A percentile compares a stretch with the other conserved stretches of the same genome.
These are phyloP conservation scores for Echeneis naucrates DNA, from an alignment of 2,797 vertebrate genomes.

Conservation along the genomic window DNA sequence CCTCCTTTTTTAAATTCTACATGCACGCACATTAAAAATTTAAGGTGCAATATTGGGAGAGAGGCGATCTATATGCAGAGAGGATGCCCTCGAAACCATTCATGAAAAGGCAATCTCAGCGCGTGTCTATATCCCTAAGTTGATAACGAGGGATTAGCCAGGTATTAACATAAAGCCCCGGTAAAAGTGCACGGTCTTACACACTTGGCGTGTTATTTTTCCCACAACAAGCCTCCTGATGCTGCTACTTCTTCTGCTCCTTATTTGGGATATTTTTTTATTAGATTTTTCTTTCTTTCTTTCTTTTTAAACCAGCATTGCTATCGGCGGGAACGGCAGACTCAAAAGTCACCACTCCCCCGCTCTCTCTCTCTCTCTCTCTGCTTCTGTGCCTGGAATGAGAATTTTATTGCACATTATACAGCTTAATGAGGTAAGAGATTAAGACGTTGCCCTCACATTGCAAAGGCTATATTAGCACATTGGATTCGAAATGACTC, in stretches of 20 bases:
- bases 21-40: not conserved
- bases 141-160: constrained; percentile 69
- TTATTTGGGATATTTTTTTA: constrained; percentile 33
- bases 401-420: constrained; percentile 75
- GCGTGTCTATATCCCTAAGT: constrained; percentile 61
- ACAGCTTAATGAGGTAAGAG: constrained; percentile 83
- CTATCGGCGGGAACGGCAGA: constrained; percentile 27
- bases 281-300: too few species aligned
- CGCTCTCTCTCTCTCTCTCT: constrained; percentile 30
- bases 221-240: constrained; percentile 16
- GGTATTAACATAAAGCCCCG: constrained; percentile 62
- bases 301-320: not conserved
- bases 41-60: too few species aligned
- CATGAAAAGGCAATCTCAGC: constrained; percentile 56
- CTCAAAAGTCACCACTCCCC: constrained; percentile 40
- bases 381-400: constrained; percentile 56
- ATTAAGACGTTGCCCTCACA: constrained; percentile 78
- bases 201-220: constrained; percentile 23
- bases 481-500: constrained; percentile 57
- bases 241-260: constrained; percentile 24
- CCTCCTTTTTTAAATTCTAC: not conserved
- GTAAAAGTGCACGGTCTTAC: constrained; percentile 29
- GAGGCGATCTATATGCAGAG: not conserved
- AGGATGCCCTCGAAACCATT: constrained; percentile 46
- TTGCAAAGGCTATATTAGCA: constrained; percentile 66